phyloP scores from a whole-genome alignment of 2,113 vertebrate species.

The Scopus umbretta region DNA sequence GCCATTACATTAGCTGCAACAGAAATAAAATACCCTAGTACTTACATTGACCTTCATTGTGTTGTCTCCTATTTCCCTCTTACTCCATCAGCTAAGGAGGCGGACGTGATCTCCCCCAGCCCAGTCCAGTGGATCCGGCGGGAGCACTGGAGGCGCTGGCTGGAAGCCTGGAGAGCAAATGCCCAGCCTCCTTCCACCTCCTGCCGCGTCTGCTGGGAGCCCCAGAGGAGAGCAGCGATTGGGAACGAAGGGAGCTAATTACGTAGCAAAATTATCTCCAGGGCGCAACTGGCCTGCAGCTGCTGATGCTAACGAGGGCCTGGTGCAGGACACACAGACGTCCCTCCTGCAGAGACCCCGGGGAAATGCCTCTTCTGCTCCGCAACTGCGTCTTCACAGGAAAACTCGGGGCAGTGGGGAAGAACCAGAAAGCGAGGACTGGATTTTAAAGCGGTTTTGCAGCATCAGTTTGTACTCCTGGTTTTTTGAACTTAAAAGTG shows the following conservation, averaged over 20 bases:
- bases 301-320: neutral
- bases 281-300: neutral
- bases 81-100: neutral
- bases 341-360: neutral
- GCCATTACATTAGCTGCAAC: neutral
- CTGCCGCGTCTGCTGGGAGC: neutral
- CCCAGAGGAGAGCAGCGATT: neutral
- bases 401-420: neutral
- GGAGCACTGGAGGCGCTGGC: neutral
- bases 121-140: fast-evolving
- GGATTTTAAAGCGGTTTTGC: neutral
- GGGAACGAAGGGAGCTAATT: neutral
- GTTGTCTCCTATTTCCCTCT: neutral
- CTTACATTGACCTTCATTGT: slow-evolving; percentile 65
- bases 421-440: fast-evolving
- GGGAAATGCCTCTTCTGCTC: neutral
- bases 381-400: neutral
- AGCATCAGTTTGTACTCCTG: neutral
- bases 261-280: neutral
- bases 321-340: neutral
- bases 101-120: neutral
- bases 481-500: neutral
- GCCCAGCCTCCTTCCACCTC: neutral
- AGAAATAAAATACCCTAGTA: neutral
- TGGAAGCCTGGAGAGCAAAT: neutral